A percentile compares a stretch with the other conserved stretches of the same genome.
phyloP scores from a whole-genome alignment of 92 coral and sea anemone species.

The Anthopleura xanthogrammica region DNA sequence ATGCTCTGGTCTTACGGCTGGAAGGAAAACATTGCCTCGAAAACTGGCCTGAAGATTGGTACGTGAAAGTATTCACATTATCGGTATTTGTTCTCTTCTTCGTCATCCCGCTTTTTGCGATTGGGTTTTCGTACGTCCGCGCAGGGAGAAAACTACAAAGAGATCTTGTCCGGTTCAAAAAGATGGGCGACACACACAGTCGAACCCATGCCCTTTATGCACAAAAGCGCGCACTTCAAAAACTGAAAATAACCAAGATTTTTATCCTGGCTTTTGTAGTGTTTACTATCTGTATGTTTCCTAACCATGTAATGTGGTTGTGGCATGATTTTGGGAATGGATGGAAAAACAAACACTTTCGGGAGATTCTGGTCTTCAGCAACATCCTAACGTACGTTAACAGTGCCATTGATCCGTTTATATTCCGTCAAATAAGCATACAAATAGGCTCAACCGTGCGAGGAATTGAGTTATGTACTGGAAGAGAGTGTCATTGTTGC shows the following conservation, averaged over 20 bases:
- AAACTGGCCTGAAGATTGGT: conserved; percentile 79
- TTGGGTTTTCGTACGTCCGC: conserved; percentile 74
- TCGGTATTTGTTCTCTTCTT: conserved; percentile 75
- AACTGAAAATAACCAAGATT: conserved; percentile 70
- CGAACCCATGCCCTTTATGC: conserved; percentile 36
- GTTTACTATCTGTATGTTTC: conserved; percentile 86
- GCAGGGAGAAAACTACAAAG: conserved; percentile 69
- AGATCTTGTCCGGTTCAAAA: conserved; percentile 50
- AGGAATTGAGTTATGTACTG: conserved; percentile 14
- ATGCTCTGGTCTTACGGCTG: conserved; percentile 56
- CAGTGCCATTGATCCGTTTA: conserved; percentile 83
- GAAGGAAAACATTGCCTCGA: conserved; percentile 69
- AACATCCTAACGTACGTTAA: conserved; percentile 72
- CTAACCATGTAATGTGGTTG: conserved; percentile 82
- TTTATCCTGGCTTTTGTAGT: conserved; percentile 79
- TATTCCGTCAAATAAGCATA: conserved; percentile 68
- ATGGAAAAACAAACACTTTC: conserved; percentile 35
- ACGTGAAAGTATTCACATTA: conserved; percentile 71
- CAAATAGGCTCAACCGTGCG: conserved; percentile 24
- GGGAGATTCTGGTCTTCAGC: conserved; percentile 63
- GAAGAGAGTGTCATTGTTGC: conserved; percentile 28
- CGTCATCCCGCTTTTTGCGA: conserved; percentile 74
- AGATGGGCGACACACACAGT: conserved; percentile 33
- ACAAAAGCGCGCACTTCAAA: conserved; percentile 57
- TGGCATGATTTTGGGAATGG: conserved; percentile 82